These are phyloP conservation scores for Loripinus fragilis DNA, from an alignment of 2,888 invertebrate genomes.

Conservation along the genomic window DNA sequence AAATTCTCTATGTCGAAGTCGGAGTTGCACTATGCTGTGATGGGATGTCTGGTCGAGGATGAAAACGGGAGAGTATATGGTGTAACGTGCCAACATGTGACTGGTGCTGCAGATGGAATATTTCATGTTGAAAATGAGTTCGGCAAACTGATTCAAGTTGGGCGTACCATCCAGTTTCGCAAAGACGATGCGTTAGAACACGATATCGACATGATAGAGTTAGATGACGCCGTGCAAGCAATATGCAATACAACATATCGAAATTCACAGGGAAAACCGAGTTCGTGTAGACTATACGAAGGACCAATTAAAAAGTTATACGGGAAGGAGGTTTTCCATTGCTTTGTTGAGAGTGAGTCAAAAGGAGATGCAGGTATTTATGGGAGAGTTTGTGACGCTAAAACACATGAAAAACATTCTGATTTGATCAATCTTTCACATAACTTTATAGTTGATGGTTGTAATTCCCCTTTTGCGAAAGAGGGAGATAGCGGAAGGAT, in stretches of 20 bases:
- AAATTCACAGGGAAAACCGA: neutral
- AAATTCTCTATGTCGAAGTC: too few species aligned
- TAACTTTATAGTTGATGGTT: neutral
- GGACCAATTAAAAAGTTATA: neutral
- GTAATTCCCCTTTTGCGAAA: neutral
- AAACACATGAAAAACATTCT: neutral
- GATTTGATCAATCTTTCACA: neutral
- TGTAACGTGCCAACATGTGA: neutral
- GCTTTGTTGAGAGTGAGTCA: neutral
- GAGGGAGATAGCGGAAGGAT: neutral
- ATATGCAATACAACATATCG: neutral
- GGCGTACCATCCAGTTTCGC: neutral
- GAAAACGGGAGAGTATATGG: neutral
- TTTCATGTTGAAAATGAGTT: conserved; percentile 1
- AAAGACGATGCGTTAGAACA: neutral
- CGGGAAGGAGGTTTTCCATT: neutral
- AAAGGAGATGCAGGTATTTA: neutral
- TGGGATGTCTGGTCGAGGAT: neutral
- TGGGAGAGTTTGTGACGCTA: neutral
- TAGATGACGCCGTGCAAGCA: neutral
- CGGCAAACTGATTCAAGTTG: neutral
- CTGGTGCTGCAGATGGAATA: neutral
- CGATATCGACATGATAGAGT: neutral
- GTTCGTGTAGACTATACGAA: neutral
- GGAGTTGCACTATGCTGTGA: neutral